A percentile compares a stretch with the other conserved stretches of the same genome.
These are phyloP conservation scores for Pterostichus madidus DNA, from an alignment of 2,888 invertebrate genomes.

Conservation along the genomic window DNA sequence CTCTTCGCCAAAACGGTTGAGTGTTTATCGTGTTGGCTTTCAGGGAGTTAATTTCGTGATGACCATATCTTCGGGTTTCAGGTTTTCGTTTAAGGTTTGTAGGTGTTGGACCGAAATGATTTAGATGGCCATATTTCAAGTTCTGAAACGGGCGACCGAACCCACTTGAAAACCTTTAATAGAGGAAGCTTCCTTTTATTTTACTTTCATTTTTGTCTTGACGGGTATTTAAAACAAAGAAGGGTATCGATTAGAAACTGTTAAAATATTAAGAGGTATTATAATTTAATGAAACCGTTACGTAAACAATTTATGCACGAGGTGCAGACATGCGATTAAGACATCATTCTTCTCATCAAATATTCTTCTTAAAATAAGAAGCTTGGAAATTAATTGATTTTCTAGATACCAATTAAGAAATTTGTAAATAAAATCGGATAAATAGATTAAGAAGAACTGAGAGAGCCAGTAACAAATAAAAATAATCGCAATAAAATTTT, in stretches of 20 bases:
- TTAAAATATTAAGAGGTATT: constrained; percentile 44
- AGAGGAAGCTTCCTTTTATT: constrained; percentile 31
- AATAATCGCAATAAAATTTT: too few species aligned
- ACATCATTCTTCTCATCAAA: constrained; percentile 9
- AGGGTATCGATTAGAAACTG: constrained; percentile 33
- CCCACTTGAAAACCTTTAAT: constrained; percentile 49
- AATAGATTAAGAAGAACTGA: too few species aligned
- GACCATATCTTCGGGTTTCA: constrained; percentile 18
- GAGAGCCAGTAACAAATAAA: too few species aligned
- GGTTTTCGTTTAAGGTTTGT: constrained; percentile 36
- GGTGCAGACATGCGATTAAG: constrained; percentile 17
- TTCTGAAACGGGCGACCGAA: constrained; percentile 23
- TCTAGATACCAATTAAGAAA: neutral
- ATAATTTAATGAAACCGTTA: constrained; percentile 31
- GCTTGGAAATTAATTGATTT: neutral
- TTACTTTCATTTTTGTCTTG: neutral
- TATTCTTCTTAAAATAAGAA: neutral
- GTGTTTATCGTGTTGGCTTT: constrained; percentile 8
- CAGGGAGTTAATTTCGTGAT: constrained; percentile 11
- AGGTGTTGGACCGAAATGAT: constrained; percentile 37
- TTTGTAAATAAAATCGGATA: too few species aligned
- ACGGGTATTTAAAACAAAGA: constrained; percentile 49
- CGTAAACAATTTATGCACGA: constrained; percentile 26
- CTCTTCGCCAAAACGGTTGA: neutral
- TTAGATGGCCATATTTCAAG: constrained; percentile 41